These are phyloP conservation scores for Dipodomys stephensi DNA, from an alignment of 2,113 vertebrate species.

Conservation along the genomic window DNA sequence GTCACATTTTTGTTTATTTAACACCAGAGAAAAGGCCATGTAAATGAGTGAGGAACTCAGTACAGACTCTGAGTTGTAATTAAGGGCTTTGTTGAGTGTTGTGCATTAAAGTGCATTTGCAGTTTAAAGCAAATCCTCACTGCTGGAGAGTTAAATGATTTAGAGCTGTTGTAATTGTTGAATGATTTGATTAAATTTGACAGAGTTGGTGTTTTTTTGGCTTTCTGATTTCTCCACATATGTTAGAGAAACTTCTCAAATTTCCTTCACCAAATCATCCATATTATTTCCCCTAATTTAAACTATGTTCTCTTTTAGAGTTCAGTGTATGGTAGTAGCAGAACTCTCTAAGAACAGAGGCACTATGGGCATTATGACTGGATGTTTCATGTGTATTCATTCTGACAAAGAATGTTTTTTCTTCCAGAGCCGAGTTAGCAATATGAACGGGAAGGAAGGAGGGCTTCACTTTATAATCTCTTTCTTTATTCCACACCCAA, in stretches of 20 bases:
- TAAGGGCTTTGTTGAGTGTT: background rate
- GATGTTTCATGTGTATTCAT: background rate
- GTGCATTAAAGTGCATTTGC: background rate
- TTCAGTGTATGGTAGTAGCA: background rate
- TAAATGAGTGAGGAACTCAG: background rate
- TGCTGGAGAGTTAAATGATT: background rate
- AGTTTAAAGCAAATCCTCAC: background rate
- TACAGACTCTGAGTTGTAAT: background rate
- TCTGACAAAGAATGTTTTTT: slow-evolving; percentile 8
- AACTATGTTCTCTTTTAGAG: background rate
- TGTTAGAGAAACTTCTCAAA: background rate
- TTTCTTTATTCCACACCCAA: background rate
- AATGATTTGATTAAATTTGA: background rate
- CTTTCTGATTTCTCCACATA: background rate
- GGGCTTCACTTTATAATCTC: slow-evolving; percentile 6
- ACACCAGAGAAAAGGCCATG: background rate
- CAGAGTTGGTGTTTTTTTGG: background rate
- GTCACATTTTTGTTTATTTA: background rate
- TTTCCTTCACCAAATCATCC: background rate
- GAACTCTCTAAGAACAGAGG: background rate
- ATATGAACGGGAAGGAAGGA: background rate
- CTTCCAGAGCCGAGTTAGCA: background rate
- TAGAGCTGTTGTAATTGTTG: background rate
- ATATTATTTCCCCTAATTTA: background rate
- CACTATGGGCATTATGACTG: background rate